Percentiles rank a stretch among this genome's conserved stretches.
Conservation (phyloP, 2,888 invertebrate species). For the Rambutsinella grinnellia region DNA sequence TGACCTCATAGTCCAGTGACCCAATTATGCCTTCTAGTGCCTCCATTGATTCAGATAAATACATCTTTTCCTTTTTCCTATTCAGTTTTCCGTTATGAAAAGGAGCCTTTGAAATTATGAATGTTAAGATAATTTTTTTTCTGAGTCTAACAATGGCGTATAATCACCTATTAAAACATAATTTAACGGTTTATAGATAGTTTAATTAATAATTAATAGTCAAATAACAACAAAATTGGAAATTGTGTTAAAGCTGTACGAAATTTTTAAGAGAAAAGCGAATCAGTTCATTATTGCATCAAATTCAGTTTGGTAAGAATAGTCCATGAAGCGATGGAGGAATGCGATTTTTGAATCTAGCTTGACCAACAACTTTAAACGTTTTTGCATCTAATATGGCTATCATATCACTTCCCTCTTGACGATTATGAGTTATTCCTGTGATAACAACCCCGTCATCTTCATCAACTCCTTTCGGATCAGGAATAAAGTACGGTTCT, state of each 20-base stretch:
- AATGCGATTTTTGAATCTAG: constrained; percentile 29
- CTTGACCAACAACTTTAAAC: constrained; percentile 20
- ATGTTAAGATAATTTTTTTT: too few relatives aligned
- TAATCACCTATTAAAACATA: not conserved
- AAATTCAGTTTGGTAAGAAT: constrained; percentile 20
- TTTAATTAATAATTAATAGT: constrained; percentile 45
- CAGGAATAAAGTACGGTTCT: constrained; percentile 26
- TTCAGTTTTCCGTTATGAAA: not conserved
- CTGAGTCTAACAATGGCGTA: not conserved
- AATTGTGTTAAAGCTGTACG: too few relatives aligned
- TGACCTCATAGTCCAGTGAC: constrained; percentile 41
- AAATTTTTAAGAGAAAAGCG: not conserved
- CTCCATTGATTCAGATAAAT: too few relatives aligned
- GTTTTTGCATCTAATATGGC: constrained; percentile 29
- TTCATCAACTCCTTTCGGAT: constrained; percentile 29
- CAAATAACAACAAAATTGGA: constrained; percentile 35
- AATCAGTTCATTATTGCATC: too few relatives aligned
- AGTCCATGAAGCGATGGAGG: constrained; percentile 27
- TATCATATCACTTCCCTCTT: constrained; percentile 8
- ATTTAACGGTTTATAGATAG: not conserved
- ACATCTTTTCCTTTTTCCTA: too few relatives aligned
- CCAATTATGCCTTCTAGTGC: constrained; percentile 15
- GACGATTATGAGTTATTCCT: constrained; percentile 17
- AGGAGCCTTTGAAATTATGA: too few relatives aligned
- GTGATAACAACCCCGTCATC: constrained; percentile 41